Conservation (phyloP, 1,140 invertebrate genomes). For the Campodea augens region DNA sequence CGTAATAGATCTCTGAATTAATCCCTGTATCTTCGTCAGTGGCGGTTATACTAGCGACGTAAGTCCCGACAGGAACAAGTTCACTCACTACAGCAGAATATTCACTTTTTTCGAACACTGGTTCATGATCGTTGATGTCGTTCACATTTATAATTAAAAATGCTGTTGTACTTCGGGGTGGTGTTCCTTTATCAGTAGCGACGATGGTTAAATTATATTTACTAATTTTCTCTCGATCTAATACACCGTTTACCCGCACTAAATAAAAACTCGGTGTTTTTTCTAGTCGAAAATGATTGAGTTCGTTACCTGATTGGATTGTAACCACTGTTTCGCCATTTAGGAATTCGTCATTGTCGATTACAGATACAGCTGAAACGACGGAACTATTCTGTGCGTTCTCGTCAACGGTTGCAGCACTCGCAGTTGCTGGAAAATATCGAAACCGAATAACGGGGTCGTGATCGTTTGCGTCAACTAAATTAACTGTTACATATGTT, state of each 20-base stretch:
- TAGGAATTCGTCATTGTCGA: constrained; percentile 71
- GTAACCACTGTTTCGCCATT: constrained; percentile 72
- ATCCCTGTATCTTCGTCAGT: constrained; percentile 79
- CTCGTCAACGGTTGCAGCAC: constrained; percentile 78
- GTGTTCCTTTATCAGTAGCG: constrained; percentile 70
- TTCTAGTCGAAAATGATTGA: constrained; percentile 70
- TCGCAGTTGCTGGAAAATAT: constrained; percentile 63
- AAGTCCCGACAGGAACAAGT: constrained; percentile 63
- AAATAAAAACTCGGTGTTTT: constrained; percentile 68
- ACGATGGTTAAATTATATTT: constrained; percentile 83
- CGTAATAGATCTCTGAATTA: constrained; percentile 72
- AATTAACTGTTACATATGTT: constrained; percentile 84
- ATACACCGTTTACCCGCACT: constrained; percentile 71
- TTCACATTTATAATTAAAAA: constrained; percentile 82
- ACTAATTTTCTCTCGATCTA: constrained; percentile 80
- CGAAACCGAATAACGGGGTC: constrained; percentile 78
- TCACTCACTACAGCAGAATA: constrained; percentile 76
- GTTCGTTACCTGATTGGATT: constrained; percentile 74
- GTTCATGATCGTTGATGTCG: constrained; percentile 87
- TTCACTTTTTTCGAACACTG: constrained; percentile 81
- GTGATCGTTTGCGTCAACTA: constrained; percentile 87
- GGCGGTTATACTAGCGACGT: constrained; percentile 68
- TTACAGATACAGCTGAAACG: constrained; percentile 81
- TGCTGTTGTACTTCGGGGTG: constrained; percentile 58
- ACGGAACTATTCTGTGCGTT: constrained; percentile 73